Evolutionary conservation across 2,888 invertebrate species (phyloP), one percentile per base, ranked within the genome.

Genomic region (Thymelicus lineola): DNA sequence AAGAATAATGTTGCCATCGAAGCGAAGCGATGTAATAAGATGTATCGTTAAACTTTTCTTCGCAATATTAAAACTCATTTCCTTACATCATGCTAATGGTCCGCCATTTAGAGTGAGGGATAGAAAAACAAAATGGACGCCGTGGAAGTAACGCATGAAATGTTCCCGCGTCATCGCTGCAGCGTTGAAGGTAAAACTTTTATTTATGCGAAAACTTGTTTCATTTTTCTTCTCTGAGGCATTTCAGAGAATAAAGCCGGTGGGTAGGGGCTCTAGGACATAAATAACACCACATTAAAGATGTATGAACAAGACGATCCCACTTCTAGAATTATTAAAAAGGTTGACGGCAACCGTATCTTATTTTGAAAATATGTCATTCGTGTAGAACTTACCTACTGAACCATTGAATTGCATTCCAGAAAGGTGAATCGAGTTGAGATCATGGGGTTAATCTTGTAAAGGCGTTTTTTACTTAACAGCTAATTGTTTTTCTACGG

Each of bases 131-230:
- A 82, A 78, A 80, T 76, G 78, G 80, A 79, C 73, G 76, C 75
- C 77, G 78, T 80, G 81, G 82, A 78, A 82, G 78, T 77, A 77
- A 80, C 80, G 80, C 80, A 80, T 76, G 79, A 80, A 83, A 85
- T 83, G 80, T 86, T 82, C 79, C 76, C 85, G 80, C 85, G 85
- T 88, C 88, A 88, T 87, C 88, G 77, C 83, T 75, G 79, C 77
- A 74, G 72, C 78, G 75, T 75, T 74, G 75, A 74, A 82, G 81
- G 84, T 83, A 82, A 83, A 88, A 88, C 80, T 90, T 87, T 88
- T 91, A 90, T 91, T 91, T 90, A 92, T 91, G 89, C 84, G 86
- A 80, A 85, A 91, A 91, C 86, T 92, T 91, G 83, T 85, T 88
- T 87, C 91, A 92, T 90, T 91, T 88, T 88, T 89, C 88, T 87